Base-by-base conservation (phyloP, 2,888 invertebrate genomes). In the Phaedon cochleariae region DNA sequence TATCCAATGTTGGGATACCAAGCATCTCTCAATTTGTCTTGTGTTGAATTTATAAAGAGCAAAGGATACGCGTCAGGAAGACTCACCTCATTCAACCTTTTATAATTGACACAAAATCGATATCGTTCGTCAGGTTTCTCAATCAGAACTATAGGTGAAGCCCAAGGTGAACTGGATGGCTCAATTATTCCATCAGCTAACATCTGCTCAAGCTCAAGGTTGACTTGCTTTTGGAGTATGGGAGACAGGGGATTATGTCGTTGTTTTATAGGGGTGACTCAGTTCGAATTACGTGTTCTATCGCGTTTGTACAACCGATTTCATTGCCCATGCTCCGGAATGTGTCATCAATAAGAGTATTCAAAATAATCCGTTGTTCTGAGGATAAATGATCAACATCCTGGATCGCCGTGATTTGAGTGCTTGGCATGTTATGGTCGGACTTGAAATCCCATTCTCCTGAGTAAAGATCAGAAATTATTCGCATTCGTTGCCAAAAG, bases 11-110 rank as follows among this genome's bases (percentile, higher is more conserved):
- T 10, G 29, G 60, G 46, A 29, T 45, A 62, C 2, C 26, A 29
- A 18, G 62, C 62, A 18, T 62, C 49, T 17, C 58, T 9, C 9
- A 62, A 31, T 26, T 62, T 62, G n/a, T 62, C 63, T 7, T 62
- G 15, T 9, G 63, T 62, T 9, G 63, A 37, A 34, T 31, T 62
- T n/a, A 62, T 37, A 48, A 22, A 62, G 5, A 59, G 59, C 6
- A 62, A 3, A 7, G 59, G 63, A 20, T 62, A 62, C 3, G 63
- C 63, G 22, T 62, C 59, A 12, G 31, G 26, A 7, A 17, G 60
- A 12, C 48, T 61, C 5, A 46, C 46, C 21, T 59, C 45, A 45
- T 62, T 62, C 1, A 62, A 26, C 37, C 9, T 21, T 20, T 58
- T 6, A 22, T 17, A 53, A 51, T 18, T 20, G 52, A 51, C 52